Evolutionary conservation across 1,140 invertebrate species (phyloP).

Genomic region (Drosophila tristis): DNA sequence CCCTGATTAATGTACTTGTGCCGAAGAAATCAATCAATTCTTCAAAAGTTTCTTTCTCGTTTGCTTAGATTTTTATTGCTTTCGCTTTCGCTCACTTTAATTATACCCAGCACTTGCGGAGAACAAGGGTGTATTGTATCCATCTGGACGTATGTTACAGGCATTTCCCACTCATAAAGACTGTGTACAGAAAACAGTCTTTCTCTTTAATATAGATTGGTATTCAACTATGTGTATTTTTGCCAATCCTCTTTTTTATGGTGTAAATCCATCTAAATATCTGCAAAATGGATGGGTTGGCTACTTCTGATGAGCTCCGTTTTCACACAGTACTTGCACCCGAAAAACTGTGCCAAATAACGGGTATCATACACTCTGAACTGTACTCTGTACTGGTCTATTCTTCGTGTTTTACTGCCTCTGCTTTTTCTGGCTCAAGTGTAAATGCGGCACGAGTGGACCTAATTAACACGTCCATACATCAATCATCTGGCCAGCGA

Average conservation of each 20-base stretch:
- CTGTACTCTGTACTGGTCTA: background rate
- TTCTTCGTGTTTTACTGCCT: background rate
- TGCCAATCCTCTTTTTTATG: too few relatives aligned
- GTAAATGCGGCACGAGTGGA: slow-evolving; percentile 67
- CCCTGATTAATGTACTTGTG: slow-evolving; percentile 78
- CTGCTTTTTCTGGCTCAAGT: slow-evolving; percentile 26
- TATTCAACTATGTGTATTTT: too few relatives aligned
- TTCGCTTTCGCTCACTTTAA: slow-evolving; percentile 30
- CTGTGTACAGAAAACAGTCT: background rate
- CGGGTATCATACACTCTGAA: too few relatives aligned
- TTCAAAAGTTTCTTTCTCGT: slow-evolving; percentile 60
- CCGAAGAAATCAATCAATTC: slow-evolving; percentile 77
- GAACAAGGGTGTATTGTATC: background rate
- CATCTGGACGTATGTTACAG: background rate
- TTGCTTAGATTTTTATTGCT: slow-evolving; percentile 66
- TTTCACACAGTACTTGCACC: too few relatives aligned
- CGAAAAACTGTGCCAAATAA: too few relatives aligned
- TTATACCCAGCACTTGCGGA: background rate
- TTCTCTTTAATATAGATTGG: background rate
- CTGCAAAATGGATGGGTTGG: too few relatives aligned
- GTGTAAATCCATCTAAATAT: too few relatives aligned
- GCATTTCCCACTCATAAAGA: too few relatives aligned
- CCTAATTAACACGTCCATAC: slow-evolving; percentile 83
- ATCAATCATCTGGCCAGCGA: slow-evolving; percentile 73
- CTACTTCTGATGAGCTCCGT: too few relatives aligned